These are phyloP conservation scores for Rhinophrynus dorsalis DNA, from an alignment of 2,797 vertebrate genomes.

Conservation along the genomic window DNA sequence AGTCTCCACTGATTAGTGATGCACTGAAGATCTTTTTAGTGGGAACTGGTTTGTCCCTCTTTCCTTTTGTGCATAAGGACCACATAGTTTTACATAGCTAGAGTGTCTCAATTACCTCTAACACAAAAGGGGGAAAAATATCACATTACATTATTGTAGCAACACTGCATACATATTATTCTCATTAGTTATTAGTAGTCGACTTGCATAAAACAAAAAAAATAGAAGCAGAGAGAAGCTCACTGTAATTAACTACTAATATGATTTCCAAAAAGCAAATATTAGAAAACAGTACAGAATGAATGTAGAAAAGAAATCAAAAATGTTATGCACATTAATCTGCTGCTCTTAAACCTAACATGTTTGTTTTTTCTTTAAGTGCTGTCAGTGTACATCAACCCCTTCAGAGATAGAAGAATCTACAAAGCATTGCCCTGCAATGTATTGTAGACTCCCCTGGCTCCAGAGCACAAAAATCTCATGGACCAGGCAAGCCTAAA, in stretches of 20 bases:
- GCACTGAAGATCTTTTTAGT: no score
- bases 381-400: slow-evolving; percentile 60
- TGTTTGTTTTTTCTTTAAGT: slow-evolving; percentile 49
- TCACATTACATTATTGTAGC: slow-evolving; percentile 87
- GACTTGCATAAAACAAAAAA: slow-evolving; percentile 79
- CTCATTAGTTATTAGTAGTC: slow-evolving; percentile 88
- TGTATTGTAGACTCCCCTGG: slow-evolving; percentile 9
- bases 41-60: no score
- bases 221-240: slow-evolving; percentile 74
- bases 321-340: slow-evolving; percentile 73
- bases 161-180: slow-evolving; percentile 91
- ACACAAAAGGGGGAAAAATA: slow-evolving; percentile 76
- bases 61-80: slow-evolving; percentile 30
- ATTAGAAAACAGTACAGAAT: slow-evolving; percentile 61
- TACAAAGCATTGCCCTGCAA: slow-evolving; percentile 22
- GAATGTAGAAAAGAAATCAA: slow-evolving; percentile 69
- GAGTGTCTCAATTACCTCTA: slow-evolving; percentile 73
- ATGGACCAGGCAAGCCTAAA: slow-evolving; percentile 73
- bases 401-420: slow-evolving; percentile 23
- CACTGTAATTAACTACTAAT: slow-evolving; percentile 81
- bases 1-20: no score
- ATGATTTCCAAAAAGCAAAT: slow-evolving; percentile 72
- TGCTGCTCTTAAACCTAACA: slow-evolving; percentile 52
- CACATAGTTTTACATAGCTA: slow-evolving; percentile 70
- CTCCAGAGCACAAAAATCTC: slow-evolving; percentile 51